Base-by-base conservation (phyloP, 2,113 vertebrate genomes). In the Xiphophorus couchianus region DNA sequence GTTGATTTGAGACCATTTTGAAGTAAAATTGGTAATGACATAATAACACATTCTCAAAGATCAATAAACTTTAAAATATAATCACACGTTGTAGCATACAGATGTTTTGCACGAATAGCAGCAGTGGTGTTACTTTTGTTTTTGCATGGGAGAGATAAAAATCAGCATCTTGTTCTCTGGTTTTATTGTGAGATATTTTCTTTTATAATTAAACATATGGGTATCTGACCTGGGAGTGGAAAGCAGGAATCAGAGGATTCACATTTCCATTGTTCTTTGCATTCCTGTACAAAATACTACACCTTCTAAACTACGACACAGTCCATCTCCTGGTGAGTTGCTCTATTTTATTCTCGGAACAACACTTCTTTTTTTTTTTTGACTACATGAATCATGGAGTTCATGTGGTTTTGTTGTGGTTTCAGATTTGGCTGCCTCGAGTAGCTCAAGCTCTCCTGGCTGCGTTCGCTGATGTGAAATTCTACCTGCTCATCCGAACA, bases 191-290 rank as follows among this genome's bases (percentile, higher is more conserved):
- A 19, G 37, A n/a, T 37, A 48, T 48, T 19, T 48, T 13, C 37
- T 33, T 64, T 13, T 25, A 33, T 77, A 71, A 4, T 65, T 33
- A 69, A 35, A 95, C 90, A 28, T 99, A 99, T 93, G 98, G 98
- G 14, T 90, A 97, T 82, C 86, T 98, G 89, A 98, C 97, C 11
- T 99, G 98, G 98, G 98, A 99, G 72, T 99, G 98, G 98, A 94
- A 89, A n/a, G 91, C 90, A 19, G 93, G 92, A 35, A 78, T 99
- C 74, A 93, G 98, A 83, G 96, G 98, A 30, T 97, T 95, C 15
- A 88, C 90, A 0, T 98, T 97, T 86, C 98, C 98, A 0, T 93
- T 99, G 69, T 27, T 98, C 80, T 98, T 99, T 86, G 97, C 97
- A 2, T 69, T 89, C 68, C 89, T 97, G 58, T 99, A 98, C 85